These are phyloP conservation scores for Brotula barbata DNA, from an alignment of 2,797 vertebrate genomes.

Conservation along the genomic window DNA sequence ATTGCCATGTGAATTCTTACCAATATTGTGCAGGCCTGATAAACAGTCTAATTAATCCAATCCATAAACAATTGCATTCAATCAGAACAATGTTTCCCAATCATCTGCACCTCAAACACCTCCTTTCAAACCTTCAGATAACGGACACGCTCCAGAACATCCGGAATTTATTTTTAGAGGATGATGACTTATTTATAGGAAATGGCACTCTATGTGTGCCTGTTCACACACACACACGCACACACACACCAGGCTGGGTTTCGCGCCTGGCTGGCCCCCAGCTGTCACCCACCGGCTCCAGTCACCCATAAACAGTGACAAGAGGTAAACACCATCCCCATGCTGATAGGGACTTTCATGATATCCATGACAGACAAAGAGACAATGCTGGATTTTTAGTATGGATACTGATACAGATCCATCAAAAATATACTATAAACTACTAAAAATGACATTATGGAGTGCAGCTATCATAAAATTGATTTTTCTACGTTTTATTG, in stretches of 20 bases:
- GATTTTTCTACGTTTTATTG: no score
- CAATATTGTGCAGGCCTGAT: no score
- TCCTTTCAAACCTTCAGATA: conserved; percentile 31
- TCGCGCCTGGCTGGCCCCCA: conserved; percentile 52
- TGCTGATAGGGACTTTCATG: conserved; percentile 14
- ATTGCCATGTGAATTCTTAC: no score
- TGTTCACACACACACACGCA: not conserved
- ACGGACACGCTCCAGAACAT: conserved; percentile 40
- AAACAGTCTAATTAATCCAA: conserved; percentile 16
- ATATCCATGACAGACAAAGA: not conserved
- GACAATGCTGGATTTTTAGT: not conserved
- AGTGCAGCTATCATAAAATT: no score
- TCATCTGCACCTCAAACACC: conserved; percentile 16
- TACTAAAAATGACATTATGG: no score
- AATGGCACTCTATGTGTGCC: conserved; percentile 30
- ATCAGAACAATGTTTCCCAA: conserved; percentile 5
- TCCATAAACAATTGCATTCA: conserved; percentile 6
- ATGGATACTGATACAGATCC: no score
- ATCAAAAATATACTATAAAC: no score
- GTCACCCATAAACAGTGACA: conserved; percentile 57
- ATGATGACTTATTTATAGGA: conserved; percentile 69
- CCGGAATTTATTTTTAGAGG: conserved; percentile 63
- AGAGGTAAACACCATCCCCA: conserved; percentile 32
- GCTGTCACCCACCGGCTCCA: conserved; percentile 56
- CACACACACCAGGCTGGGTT: conserved; percentile 36